Evolutionary conservation across 1,140 invertebrate genomes (phyloP).

Genomic region (Diorhabda elongata): DNA sequence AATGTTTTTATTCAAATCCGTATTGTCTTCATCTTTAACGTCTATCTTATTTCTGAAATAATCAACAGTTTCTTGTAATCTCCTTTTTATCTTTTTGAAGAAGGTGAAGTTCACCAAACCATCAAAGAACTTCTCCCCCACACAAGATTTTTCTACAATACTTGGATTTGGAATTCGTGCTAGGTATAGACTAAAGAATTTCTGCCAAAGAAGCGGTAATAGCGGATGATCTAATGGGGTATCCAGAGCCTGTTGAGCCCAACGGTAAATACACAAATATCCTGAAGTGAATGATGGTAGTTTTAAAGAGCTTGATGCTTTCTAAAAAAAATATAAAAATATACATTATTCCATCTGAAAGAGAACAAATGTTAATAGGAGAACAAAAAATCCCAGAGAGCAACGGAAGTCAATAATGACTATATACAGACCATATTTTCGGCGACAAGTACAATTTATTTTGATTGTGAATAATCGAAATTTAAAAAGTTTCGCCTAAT

Average conservation of each 20-base stretch:
- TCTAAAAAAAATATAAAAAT: constrained; percentile 50
- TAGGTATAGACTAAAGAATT: constrained; percentile 74
- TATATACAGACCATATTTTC: no score
- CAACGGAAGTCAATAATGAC: no score
- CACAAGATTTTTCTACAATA: constrained; percentile 52
- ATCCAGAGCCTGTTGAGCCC: constrained; percentile 73
- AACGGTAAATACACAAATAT: constrained; percentile 70
- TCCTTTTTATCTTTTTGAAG: constrained; percentile 69
- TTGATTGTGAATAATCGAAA: no score
- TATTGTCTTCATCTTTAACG: constrained; percentile 37
- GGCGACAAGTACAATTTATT: no score
- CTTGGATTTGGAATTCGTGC: constrained; percentile 52
- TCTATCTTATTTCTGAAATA: constrained; percentile 54
- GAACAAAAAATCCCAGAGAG: no score
- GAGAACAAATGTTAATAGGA: no score
- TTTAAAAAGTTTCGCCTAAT: no score
- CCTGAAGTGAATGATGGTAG: constrained; percentile 54
- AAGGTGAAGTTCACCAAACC: constrained; percentile 64
- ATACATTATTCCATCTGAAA: no score
- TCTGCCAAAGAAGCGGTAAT: constrained; percentile 71
- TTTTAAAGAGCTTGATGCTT: constrained; percentile 59
- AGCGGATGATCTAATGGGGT: constrained; percentile 68
- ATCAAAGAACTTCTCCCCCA: constrained; percentile 76
- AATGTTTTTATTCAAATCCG: constrained; percentile 9
- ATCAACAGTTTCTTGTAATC: constrained; percentile 61